Evolutionary conservation across 2,888 invertebrate genomes (phyloP), one percentile per base, ranked within the genome.

Genomic region (Beris chalybata): DNA sequence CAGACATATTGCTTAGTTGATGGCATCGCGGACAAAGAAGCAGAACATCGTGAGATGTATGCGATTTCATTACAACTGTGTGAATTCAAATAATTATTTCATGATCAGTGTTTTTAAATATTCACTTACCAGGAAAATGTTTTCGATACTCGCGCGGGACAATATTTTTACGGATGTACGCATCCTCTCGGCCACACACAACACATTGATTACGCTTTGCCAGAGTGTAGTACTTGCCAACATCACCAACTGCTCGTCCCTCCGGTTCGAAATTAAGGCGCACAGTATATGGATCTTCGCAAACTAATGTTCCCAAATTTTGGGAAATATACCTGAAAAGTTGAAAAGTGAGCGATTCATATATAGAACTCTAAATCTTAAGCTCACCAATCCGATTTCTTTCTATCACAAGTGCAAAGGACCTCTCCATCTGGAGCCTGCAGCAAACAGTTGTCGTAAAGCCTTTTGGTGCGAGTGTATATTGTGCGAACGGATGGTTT

Each of bases 91-190:
- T 48, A 48, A 48, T 12, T 4, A n/a, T 48, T 48, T 48, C 15
- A 44, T 44, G 4, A n/a, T 44, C 44, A 77, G 5, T 54, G 50
- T 52, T 56, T 29, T 12, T 53, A 9, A 53, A 15, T 29, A 48
- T 11, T 61, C 63, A 73, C 77, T 75, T 71, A 88, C 88, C 82
- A 57, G 90, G 90, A 71, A 91, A 90, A 71, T 86, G 86, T 80
- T 87, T 91, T 70, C 91, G 85, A 75, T 93, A 93, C 78, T 93
- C 92, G 66, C 88, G 84, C 0, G 93, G 93, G 43, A 93, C 88
- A n/a, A 93, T 85, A 72, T 90, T 89, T 79, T 93, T 93, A 22
- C 89, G 81, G 64, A 90, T 86, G 74, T 88, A 90, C 0, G 87
- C 86, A 71, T 90, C 85, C 0, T 79, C 78, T 6, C 80, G 76